phyloP scores from a whole-genome alignment of 92 coral and sea anemone genomes.

The Phenganax marumi region DNA sequence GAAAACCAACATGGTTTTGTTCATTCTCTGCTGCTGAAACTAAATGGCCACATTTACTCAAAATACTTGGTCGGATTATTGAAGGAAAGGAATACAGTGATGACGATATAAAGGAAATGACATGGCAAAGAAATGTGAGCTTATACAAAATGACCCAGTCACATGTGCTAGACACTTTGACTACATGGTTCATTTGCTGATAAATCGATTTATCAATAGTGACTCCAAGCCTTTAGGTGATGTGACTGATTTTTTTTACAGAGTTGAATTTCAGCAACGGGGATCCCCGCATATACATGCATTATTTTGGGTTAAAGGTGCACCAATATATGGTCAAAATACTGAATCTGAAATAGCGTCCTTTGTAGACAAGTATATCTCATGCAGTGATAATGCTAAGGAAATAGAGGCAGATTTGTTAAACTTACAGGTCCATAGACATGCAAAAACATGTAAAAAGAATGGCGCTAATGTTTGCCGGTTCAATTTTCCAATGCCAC shows the following conservation, averaged over 20 bases:
- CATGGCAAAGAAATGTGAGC: slow-evolving; percentile 43
- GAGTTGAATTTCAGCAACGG: slow-evolving; percentile 69
- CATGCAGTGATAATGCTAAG: slow-evolving; percentile 13
- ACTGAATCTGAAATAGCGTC: neutral
- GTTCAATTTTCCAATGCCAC: slow-evolving; percentile 56
- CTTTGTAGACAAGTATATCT: slow-evolving; percentile 23
- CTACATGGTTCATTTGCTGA: slow-evolving; percentile 63
- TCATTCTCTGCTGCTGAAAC: slow-evolving; percentile 49
- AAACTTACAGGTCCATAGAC: slow-evolving; percentile 32
- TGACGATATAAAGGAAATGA: slow-evolving; percentile 23
- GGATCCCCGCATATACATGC: slow-evolving; percentile 63
- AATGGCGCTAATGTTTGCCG: slow-evolving; percentile 6
- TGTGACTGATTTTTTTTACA: slow-evolving; percentile 60
- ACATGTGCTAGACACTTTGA: slow-evolving; percentile 76
- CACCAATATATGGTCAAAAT: slow-evolving; percentile 27
- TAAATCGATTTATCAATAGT: slow-evolving; percentile 55
- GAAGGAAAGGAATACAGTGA: slow-evolving; percentile 36
- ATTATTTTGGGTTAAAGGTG: slow-evolving; percentile 51
- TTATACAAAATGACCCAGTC: slow-evolving; percentile 67
- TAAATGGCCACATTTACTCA: slow-evolving; percentile 33
- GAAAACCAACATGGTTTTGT: slow-evolving; percentile 37
- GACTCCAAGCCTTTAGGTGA: slow-evolving; percentile 55
- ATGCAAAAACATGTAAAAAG: slow-evolving; percentile 35
- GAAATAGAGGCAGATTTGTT: slow-evolving; percentile 5
- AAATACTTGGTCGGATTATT: slow-evolving; percentile 33